phyloP scores from a whole-genome alignment of 1,140 invertebrate species.

The Ganaspis sp. region DNA sequence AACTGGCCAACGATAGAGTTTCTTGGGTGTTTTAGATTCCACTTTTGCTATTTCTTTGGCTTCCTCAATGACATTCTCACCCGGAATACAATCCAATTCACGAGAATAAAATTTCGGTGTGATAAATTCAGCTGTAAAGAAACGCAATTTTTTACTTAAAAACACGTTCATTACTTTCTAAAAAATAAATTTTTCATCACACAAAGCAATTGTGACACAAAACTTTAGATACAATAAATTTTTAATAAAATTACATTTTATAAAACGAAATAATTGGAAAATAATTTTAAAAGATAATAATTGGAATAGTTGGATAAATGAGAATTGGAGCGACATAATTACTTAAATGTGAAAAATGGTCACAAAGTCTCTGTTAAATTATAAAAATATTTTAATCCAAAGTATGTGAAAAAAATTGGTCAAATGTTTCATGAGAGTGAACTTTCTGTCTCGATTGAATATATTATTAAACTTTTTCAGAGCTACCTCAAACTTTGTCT shows the following conservation, averaged over 20 bases:
- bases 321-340: too few relatives aligned
- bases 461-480: slow-evolving; percentile 26
- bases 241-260: too few relatives aligned
- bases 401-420: background rate
- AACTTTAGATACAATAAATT: too few relatives aligned
- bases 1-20: slow-evolving; percentile 55
- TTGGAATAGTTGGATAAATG: too few relatives aligned
- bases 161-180: too few relatives aligned
- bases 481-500: slow-evolving; percentile 26
- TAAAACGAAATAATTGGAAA: background rate
- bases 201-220: too few relatives aligned
- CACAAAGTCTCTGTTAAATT: background rate
- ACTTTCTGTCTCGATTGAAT: slow-evolving; percentile 26
- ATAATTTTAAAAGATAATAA: background rate
- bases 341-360: background rate
- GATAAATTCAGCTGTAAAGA: slow-evolving; percentile 60
- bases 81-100: slow-evolving; percentile 43
- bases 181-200: too few relatives aligned
- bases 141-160: too few relatives aligned
- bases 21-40: slow-evolving; percentile 50
- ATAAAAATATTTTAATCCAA: slow-evolving; percentile 8
- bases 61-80: slow-evolving; percentile 44
- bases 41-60: slow-evolving; percentile 51
- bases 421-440: background rate
- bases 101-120: slow-evolving; percentile 69